Base-by-base conservation (phyloP, 2,888 invertebrate genomes). In the Chydorus sphaericus region DNA sequence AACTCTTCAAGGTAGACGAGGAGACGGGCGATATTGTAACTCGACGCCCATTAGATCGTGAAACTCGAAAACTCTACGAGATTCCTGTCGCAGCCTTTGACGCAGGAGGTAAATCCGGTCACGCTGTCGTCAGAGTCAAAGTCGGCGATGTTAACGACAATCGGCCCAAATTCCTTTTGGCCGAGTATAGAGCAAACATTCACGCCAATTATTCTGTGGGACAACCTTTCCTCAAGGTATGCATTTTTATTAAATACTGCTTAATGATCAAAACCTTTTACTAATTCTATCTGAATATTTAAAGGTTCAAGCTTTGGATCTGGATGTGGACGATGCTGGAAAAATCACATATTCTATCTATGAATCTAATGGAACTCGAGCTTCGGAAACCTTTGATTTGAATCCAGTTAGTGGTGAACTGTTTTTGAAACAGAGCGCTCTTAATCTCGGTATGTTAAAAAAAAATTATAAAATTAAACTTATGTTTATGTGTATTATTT, bases 91-190 rank as follows among this genome's bases (percentile, higher is more conserved):
- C 81, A 70, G 93, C 89, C 10, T 78, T 78, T 31, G 93, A 94
- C 71, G 81, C 80, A 38, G 89, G 88, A 60, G 82, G 89, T 61
- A 76, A 81, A 66, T 76, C 83, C 59, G 82, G 83, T 20, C 83
- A 85, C 69, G 76, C 86, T 44, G 75, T 77, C 31, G 79, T 90
- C 60, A 77, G 85, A 68, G 84, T 94, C 38, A 80, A 81, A 68
- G 83, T 94, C 50, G 73, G 75, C 23, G 92, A 93, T 71, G 77
- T 80, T 60, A 90, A 91, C 71, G 91, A 92, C 68, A 83, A 88
- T 69, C 73, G 81, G 53, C 92, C 93, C 0, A 71, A 71, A 56
- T 90, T 89, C 69, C 73, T 81, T 60, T 73, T 84, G 58, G 78
- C 78, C 61, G 82, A 87, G 69, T 90, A 90, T 69, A 82, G 83